Conservation (phyloP, 30 jellyfish, hydroid and myxozoan genomes). For the Aurelia sp. region DNA sequence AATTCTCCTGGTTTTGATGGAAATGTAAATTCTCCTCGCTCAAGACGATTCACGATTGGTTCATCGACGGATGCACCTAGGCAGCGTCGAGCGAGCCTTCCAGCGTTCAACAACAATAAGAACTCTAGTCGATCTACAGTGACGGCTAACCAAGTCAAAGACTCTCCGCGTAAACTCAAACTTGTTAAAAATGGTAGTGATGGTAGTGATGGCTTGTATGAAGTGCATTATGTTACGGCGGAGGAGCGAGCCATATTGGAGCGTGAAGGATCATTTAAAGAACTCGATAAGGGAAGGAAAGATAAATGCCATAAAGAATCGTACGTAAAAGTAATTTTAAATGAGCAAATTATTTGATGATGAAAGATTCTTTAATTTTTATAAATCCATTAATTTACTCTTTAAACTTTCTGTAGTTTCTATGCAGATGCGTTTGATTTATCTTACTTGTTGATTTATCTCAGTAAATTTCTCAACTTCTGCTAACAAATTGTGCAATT, state of each 20-base stretch:
- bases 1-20: too few relatives aligned
- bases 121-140: background rate
- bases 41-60: slow-evolving; percentile 9
- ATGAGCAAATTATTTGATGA: too few relatives aligned
- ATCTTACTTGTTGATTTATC: too few relatives aligned
- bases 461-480: too few relatives aligned
- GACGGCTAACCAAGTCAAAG: background rate
- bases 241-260: slow-evolving; percentile 4
- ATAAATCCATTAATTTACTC: too few relatives aligned
- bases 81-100: slow-evolving; percentile 28
- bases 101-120: background rate
- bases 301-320: background rate
- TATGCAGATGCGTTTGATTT: too few relatives aligned
- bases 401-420: too few relatives aligned
- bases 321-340: slow-evolving; percentile 13
- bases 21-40: too few relatives aligned
- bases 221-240: slow-evolving; percentile 26
- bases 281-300: slow-evolving; percentile 9
- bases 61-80: slow-evolving; percentile 10
- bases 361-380: too few relatives aligned
- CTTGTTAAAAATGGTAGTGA: background rate
- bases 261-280: slow-evolving; percentile 27
- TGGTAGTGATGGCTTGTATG: background rate
- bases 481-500: too few relatives aligned
- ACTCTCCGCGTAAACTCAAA: slow-evolving; percentile 22